phyloP scores from a whole-genome alignment of 2,797 vertebrate genomes.

The Gallirallus australis region DNA sequence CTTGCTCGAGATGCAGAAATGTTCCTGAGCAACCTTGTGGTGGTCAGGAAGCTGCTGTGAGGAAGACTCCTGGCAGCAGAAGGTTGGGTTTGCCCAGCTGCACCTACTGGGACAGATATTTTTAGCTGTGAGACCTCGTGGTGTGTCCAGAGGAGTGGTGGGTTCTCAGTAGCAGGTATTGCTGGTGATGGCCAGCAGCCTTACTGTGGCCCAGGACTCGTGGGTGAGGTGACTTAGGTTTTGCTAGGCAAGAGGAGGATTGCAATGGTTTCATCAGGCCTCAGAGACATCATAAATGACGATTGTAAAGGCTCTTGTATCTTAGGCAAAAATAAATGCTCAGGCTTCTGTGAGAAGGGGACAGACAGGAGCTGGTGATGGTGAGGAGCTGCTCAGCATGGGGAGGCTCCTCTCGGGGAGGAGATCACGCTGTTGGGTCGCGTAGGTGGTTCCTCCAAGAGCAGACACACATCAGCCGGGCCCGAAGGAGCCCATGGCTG shows the following conservation, averaged over 20 bases:
- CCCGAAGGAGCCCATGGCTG: neutral
- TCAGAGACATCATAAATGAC: neutral
- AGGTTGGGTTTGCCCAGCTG: neutral
- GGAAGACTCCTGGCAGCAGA: neutral
- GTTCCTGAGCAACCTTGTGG: rapidly evolving
- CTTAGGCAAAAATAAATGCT: neutral
- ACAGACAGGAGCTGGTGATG: neutral
- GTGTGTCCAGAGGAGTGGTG: neutral
- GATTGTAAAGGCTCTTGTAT: neutral
- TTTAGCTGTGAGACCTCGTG: neutral
- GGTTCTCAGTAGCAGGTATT: neutral
- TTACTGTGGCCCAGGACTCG: neutral
- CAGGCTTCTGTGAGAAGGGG: neutral
- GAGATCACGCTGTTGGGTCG: rapidly evolving
- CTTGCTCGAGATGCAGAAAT: neutral
- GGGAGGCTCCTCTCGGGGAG: neutral
- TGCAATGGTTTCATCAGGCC: neutral
- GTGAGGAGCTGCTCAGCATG: neutral
- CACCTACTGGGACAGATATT: neutral
- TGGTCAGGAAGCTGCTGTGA: neutral
- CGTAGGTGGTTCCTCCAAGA: neutral
- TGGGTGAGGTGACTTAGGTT: neutral
- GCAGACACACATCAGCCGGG: neutral
- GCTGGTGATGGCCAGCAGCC: neutral
- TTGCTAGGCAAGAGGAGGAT: neutral